Evolutionary conservation across 2,113 vertebrate genomes (phyloP), one percentile per base, ranked within the genome.

Genomic region (Hyperopisus bebe): DNA sequence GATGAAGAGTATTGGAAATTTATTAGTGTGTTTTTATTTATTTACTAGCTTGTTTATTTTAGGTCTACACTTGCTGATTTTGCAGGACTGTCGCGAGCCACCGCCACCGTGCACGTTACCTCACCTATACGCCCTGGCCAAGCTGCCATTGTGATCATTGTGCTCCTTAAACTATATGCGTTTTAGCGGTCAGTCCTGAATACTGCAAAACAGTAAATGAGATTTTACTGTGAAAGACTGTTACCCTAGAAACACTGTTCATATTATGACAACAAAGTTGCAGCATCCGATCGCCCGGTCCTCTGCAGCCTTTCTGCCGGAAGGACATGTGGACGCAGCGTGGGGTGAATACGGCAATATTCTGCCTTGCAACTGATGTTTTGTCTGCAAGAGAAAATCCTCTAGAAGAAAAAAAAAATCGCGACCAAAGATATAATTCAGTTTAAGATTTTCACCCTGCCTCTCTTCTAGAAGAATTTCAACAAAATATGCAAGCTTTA

Each of bases 401-500:
- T 86, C 86, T 87, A 87, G 74, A 66, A 90, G 66, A 92, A 85
- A 90, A 92, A 90, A 92, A 90, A 86, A 91, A 94, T 92, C 90
- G 92, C 92, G 93, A 89, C 91, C 92, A 93, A 90, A 94, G 93
- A 94, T 94, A 94, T 95, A 95, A 91, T 90, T 92, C 91, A 92
- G 92, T 93, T 94, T 83, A 92, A 91, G 91, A 94, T 90, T 93
- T 93, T 92, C 91, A 58, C 82, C 84, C 91, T 91, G 84, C 88
- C 90, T 92, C 87, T 90, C 53, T 17, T 92, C 90, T 91, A 88
- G 62, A 66, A 93, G 90, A 95, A 95, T 95, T 95, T 96, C 92
- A 92, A 95, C 94, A 95, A 96, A 96, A 97, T 96, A 97, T 97
- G 93, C 96, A 95, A 94, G 95, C 96, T 96, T 96, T 96, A 97